These are phyloP conservation scores for Crepidodera aurea DNA, from an alignment of 2,888 invertebrate genomes.

Conservation along the genomic window DNA sequence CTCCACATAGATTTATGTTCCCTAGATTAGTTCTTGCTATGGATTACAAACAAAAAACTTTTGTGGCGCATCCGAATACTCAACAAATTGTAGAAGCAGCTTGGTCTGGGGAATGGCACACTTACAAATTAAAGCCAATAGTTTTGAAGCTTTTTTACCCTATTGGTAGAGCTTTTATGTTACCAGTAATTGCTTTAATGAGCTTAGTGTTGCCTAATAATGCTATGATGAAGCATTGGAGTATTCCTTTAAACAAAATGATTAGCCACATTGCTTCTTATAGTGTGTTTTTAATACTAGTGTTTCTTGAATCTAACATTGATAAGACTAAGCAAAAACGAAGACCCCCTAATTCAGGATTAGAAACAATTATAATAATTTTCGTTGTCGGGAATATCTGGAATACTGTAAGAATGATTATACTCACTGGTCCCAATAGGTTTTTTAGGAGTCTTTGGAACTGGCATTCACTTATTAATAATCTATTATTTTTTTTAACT, in stretches of 20 bases:
- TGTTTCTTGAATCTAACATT: conserved; percentile 69
- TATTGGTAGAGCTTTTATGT: conserved; percentile 56
- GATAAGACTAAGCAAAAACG: conserved; percentile 67
- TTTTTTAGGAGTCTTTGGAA: conserved; percentile 70
- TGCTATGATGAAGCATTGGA: conserved; percentile 64
- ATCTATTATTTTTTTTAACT: conserved; percentile 67
- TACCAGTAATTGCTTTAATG: conserved; percentile 63
- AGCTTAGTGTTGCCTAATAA: conserved; percentile 62
- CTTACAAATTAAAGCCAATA: conserved; percentile 56
- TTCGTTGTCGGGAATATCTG: conserved; percentile 68
- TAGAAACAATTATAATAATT: conserved; percentile 58
- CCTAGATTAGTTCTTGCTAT: conserved; percentile 75
- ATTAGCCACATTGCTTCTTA: conserved; percentile 74
- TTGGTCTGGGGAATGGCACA: conserved; percentile 69
- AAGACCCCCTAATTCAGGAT: conserved; percentile 68
- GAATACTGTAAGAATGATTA: conserved; percentile 66
- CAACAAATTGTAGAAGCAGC: conserved; percentile 73
- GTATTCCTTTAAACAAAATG: conserved; percentile 75
- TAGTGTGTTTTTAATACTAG: conserved; percentile 70
- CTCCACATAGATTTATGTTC: conserved; percentile 61
- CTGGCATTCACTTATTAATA: conserved; percentile 70
- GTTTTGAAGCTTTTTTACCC: conserved; percentile 49
- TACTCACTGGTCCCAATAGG: conserved; percentile 66
- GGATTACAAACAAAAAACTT: conserved; percentile 74
- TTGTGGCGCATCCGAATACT: conserved; percentile 79